Percentiles rank a stretch among this genome's conserved stretches.
Conservation (phyloP, 2,888 invertebrate species). For the Meteorus cinctellus region DNA sequence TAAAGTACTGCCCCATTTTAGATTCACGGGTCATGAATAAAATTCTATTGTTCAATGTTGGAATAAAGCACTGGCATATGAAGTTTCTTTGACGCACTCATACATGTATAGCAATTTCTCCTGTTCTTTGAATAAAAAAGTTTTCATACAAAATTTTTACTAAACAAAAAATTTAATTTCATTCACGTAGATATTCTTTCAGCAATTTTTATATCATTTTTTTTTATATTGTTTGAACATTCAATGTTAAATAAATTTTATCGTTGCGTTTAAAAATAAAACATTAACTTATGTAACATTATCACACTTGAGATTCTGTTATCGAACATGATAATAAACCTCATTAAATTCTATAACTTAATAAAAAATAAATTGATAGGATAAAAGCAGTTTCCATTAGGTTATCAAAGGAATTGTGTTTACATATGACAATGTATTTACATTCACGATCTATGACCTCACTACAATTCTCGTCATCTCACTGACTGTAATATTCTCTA, state of each 20-base stretch:
- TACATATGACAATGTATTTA: background rate
- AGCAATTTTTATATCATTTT: background rate
- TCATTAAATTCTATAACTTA: background rate
- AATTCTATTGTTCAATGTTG: conserved; percentile 42
- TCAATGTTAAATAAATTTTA: background rate
- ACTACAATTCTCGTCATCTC: background rate
- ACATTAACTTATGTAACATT: background rate
- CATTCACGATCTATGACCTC: background rate
- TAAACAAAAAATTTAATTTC: background rate
- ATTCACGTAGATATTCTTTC: background rate
- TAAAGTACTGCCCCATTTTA: conserved; percentile 37
- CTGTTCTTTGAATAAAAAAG: background rate
- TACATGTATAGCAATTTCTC: conserved; percentile 16
- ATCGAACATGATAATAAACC: background rate
- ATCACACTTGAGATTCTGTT: background rate
- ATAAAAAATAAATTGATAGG: background rate
- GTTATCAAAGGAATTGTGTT: background rate
- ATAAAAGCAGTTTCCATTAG: background rate
- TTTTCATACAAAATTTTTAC: background rate
- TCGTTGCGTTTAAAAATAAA: background rate
- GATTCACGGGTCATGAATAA: conserved; percentile 38
- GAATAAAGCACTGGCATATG: conserved; percentile 24
- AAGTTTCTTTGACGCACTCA: background rate
- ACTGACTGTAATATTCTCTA: background rate
- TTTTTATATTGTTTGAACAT: background rate